Percentiles rank a stretch among this genome's conserved stretches.
phyloP scores from a whole-genome alignment of 2,888 invertebrate genomes.

The Caenorhabditis wallacei region DNA sequence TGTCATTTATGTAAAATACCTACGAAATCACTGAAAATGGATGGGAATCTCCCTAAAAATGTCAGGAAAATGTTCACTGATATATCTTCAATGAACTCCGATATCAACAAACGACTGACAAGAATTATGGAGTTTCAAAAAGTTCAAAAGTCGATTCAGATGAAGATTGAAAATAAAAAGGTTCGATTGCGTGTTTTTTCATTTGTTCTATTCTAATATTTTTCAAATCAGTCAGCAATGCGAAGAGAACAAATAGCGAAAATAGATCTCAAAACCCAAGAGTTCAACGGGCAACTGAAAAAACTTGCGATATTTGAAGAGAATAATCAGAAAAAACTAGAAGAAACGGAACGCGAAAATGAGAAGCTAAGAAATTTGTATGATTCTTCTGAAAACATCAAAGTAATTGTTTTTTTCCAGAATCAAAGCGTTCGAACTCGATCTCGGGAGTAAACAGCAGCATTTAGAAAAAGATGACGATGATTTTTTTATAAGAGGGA shows the following conservation, averaged over 20 bases:
- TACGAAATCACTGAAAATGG: slow-evolving; percentile 51
- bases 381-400: background rate
- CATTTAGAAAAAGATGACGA: slow-evolving; percentile 13
- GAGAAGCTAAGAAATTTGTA: slow-evolving; percentile 35
- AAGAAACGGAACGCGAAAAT: slow-evolving; percentile 32
- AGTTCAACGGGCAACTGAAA: slow-evolving; percentile 9
- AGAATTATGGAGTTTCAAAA: slow-evolving; percentile 42
- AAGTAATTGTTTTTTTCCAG: slow-evolving; percentile 13
- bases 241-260: slow-evolving; percentile 36
- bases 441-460: background rate
- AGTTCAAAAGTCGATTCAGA: slow-evolving; percentile 24
- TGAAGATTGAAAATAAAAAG: slow-evolving; percentile 33
- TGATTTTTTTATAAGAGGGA: slow-evolving; percentile 33
- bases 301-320: slow-evolving; percentile 37
- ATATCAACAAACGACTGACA: slow-evolving; percentile 11
- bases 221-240: slow-evolving; percentile 9
- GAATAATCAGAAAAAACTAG: slow-evolving; percentile 32
- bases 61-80: slow-evolving; percentile 48
- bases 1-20: slow-evolving; percentile 55
- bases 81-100: slow-evolving; percentile 5
- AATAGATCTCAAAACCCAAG: slow-evolving; percentile 15
- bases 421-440: slow-evolving; percentile 14
- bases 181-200: background rate
- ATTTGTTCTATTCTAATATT: background rate
- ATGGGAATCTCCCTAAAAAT: slow-evolving; percentile 44